Evolutionary conservation across 2,797 vertebrate genomes (phyloP), one percentile per base, ranked within the genome.

Genomic region (Megaceryle alcyon): DNA sequence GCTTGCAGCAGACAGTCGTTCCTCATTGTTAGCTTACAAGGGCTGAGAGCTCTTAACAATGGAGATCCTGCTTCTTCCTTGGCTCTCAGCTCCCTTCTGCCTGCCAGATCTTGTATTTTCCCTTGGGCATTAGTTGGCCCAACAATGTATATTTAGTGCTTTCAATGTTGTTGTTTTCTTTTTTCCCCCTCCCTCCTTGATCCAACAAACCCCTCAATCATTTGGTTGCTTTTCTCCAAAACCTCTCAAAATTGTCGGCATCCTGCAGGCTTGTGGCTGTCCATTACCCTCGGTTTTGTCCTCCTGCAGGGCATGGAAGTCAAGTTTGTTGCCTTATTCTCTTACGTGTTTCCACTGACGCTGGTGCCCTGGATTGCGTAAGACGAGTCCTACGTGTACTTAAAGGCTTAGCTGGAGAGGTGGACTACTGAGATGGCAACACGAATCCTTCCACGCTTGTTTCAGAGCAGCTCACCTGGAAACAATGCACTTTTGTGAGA

Each of bases 91-190:
- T 91, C 54, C 77, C 80, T 92, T 51, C 87, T 90, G 70, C 65
- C 73, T 95, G 95, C 91, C 96, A 94, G 80, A 51, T 73, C 82
- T 92, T 84, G 79, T 66, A 28, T 96, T 91, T 92, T 91, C 92
- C 95, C 91, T 63, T 1, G 1, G 79, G 95, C 76, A 46, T 53
- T 53, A 72, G 48, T 77, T 92, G 95, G 95, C 95, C 73, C 63
- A 57, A 48, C 25, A 49, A 69, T 21, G 31, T 92, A 64, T 94
- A 77, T 92, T 94, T 96, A 97, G 89, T 56, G 51, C 59, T 92
- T 88, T 86, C 82, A 65, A 16, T 64, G 46, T 37, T n/a, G 56
- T 44, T 70, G 54, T 56, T 56, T 14, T 69, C 9, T n/a, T 31
- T 49, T 59, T 59, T n/a, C 31, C 18, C 8, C 14, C 41, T 61